Conservation (phyloP, 2,113 vertebrate genomes). For the Rhineura floridana region DNA sequence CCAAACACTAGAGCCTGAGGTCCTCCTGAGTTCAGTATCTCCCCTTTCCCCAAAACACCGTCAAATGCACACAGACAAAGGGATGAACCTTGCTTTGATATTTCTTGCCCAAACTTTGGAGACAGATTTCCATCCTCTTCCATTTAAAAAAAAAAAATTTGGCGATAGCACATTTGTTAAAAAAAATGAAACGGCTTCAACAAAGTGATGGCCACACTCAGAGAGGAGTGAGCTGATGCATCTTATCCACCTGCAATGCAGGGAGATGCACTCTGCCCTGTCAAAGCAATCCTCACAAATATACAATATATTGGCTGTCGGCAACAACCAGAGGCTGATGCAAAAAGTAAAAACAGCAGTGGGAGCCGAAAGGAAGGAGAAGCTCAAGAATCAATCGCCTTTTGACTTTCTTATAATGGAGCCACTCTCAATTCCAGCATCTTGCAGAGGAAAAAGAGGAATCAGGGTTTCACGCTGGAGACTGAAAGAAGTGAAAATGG, state of each 20-base stretch:
- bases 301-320: background rate
- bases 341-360: background rate
- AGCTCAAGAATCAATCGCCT: background rate
- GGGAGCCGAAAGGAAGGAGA: background rate
- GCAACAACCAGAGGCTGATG: background rate
- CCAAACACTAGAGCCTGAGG: background rate
- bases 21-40: background rate
- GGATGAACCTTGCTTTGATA: background rate
- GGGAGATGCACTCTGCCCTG: background rate
- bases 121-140: background rate
- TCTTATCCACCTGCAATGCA: background rate
- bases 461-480: background rate
- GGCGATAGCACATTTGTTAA: background rate
- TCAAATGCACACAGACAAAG: background rate
- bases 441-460: background rate
- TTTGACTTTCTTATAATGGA: background rate
- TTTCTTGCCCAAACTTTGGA: background rate
- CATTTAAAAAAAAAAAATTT: background rate
- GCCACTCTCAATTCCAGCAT: background rate
- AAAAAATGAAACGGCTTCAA: background rate
- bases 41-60: no score
- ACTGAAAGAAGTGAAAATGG: background rate
- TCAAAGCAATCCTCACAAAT: background rate
- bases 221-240: background rate
- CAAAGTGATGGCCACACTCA: background rate